These are phyloP conservation scores for Tinea semifulvella DNA, from an alignment of 2,888 invertebrate genomes.

Conservation along the genomic window DNA sequence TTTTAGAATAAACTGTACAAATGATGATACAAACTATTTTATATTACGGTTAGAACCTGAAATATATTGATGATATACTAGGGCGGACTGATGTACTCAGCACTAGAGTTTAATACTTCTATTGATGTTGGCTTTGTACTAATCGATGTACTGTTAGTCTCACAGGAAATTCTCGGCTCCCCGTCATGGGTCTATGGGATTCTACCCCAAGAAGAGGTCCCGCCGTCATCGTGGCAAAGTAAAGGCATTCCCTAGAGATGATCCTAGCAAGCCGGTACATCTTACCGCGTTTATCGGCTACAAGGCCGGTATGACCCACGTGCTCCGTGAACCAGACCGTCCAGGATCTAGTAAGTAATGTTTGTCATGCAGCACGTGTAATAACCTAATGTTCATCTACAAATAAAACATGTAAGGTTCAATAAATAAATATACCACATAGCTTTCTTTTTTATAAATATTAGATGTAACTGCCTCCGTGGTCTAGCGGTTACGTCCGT, in stretches of 20 bases:
- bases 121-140: not conserved
- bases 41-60: slow-evolving; percentile 77
- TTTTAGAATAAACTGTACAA: too few relatives aligned
- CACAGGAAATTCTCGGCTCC: slow-evolving; percentile 99
- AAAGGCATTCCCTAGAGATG: slow-evolving; percentile 99
- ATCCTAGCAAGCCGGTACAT: slow-evolving; percentile 94
- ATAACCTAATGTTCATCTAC: too few relatives aligned
- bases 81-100: slow-evolving; percentile 77
- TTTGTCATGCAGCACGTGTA: not conserved
- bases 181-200: slow-evolving; percentile 99
- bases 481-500: too few relatives aligned
- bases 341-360: slow-evolving; percentile 97
- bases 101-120: too few relatives aligned
- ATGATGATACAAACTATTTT: slow-evolving; percentile 71
- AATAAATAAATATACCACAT: too few relatives aligned
- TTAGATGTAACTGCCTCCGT: too few relatives aligned
- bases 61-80: slow-evolving; percentile 74
- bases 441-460: too few relatives aligned
- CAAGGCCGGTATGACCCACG: slow-evolving; percentile 99
- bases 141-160: slow-evolving; percentile 85
- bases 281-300: slow-evolving; percentile 97
- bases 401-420: too few relatives aligned
- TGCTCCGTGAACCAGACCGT: slow-evolving; percentile 97
- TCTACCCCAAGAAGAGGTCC: slow-evolving; percentile 98
- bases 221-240: slow-evolving; percentile 97